Evolutionary conservation across 1,140 invertebrate genomes (phyloP).

Genomic region (Delia radicum): DNA sequence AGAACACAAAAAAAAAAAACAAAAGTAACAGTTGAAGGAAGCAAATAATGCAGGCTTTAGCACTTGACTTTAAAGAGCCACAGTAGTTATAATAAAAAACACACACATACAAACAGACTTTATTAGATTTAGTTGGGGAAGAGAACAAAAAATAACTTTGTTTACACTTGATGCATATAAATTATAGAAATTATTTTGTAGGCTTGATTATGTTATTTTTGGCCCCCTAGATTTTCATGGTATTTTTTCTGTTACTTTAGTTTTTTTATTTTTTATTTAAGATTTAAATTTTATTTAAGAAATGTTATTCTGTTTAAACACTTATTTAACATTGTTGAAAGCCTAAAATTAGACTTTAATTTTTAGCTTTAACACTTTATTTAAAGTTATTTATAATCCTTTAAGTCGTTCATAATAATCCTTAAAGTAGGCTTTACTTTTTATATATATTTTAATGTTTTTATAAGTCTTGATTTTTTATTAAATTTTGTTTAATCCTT

Average conservation of each 20-base stretch:
- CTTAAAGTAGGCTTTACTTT: too few relatives aligned
- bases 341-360: background rate
- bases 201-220: too few relatives aligned
- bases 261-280: too few relatives aligned
- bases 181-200: background rate
- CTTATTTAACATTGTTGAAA: background rate
- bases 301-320: background rate
- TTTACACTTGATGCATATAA: constrained; percentile 12
- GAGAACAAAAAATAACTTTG: background rate
- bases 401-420: background rate
- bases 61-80: background rate
- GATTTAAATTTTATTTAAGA: background rate
- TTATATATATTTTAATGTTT: background rate
- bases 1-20: background rate
- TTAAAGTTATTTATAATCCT: background rate
- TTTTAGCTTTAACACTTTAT: background rate
- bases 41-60: background rate
- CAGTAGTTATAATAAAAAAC: background rate
- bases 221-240: background rate
- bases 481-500: background rate
- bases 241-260: background rate
- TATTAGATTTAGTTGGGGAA: background rate
- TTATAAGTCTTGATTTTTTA: background rate
- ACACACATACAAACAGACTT: background rate
- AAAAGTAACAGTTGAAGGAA: background rate